Evolutionary conservation across 2,888 invertebrate species (phyloP).

Genomic region (Parthenolecanium corni): DNA sequence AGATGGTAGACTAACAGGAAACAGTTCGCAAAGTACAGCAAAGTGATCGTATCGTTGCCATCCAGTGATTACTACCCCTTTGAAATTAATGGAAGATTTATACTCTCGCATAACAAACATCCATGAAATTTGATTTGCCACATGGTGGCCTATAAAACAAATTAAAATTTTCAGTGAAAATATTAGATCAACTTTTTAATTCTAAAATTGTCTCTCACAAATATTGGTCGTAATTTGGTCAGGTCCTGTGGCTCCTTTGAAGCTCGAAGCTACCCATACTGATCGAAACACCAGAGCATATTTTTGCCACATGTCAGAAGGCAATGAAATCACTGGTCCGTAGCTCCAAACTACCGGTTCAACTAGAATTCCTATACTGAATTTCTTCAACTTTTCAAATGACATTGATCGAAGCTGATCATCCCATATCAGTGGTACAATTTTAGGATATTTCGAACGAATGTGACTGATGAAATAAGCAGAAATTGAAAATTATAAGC

Average conservation of each 20-base stretch:
- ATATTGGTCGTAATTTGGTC: conserved; percentile 38
- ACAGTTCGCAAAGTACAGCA: conserved; percentile 39
- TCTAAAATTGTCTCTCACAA: neutral
- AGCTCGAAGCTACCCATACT: conserved; percentile 45
- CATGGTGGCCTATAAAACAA: conserved; percentile 34
- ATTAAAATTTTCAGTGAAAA: no score
- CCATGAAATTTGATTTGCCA: conserved; percentile 41
- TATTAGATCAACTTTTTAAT: neutral
- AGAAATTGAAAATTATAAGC: no score
- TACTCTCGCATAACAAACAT: neutral
- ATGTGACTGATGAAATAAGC: no score
- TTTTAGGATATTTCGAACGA: conserved; percentile 36
- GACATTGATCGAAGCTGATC: conserved; percentile 43
- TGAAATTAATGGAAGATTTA: conserved; percentile 21
- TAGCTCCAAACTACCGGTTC: conserved; percentile 48
- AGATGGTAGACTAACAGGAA: conserved; percentile 39
- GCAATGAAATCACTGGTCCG: conserved; percentile 36
- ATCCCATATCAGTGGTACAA: conserved; percentile 44
- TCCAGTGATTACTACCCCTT: conserved; percentile 39
- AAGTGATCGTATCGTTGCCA: conserved; percentile 41
- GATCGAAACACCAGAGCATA: conserved; percentile 40
- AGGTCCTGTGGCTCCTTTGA: conserved; percentile 43
- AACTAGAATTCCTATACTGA: conserved; percentile 39
- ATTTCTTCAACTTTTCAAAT: conserved; percentile 36
- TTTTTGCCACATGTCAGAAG: conserved; percentile 33